Evolutionary conservation across 1,140 invertebrate genomes (phyloP).

Genomic region (Conopomorpha cramerella): DNA sequence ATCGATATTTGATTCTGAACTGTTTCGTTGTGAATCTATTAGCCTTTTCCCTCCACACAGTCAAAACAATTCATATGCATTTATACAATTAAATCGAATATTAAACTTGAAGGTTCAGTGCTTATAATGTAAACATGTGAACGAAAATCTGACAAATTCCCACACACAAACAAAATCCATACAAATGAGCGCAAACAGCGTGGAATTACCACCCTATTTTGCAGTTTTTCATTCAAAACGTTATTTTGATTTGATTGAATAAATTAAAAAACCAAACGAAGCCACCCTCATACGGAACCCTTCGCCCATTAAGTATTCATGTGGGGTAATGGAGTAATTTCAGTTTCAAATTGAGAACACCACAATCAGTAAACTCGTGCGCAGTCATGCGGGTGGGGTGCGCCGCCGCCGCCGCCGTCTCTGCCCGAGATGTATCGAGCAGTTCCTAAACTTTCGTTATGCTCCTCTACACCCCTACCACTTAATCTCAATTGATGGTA

Average conservation of each 20-base stretch:
- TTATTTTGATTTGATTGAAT: not conserved
- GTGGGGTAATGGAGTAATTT: constrained; percentile 33
- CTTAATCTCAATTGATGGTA: constrained; percentile 11
- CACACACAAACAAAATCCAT: not conserved
- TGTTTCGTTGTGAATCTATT: too few relatives aligned
- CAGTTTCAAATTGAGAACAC: constrained; percentile 31
- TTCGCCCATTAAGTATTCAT: not conserved
- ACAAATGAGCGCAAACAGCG: not conserved
- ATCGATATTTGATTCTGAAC: too few relatives aligned
- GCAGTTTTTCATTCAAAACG: not conserved
- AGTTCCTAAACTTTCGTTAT: not conserved
- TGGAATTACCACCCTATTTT: not conserved
- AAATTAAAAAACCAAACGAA: not conserved
- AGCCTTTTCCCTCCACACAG: too few relatives aligned
- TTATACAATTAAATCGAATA: not conserved
- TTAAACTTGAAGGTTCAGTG: not conserved
- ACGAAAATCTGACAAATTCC: too few relatives aligned
- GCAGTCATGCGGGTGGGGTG: constrained; percentile 43
- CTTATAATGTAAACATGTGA: not conserved
- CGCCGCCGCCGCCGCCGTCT: too few relatives aligned
- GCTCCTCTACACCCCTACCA: constrained; percentile 7
- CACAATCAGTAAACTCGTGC: constrained; percentile 17
- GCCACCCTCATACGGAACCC: constrained; percentile 1
- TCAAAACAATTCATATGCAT: too few relatives aligned
- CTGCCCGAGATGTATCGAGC: too few relatives aligned